Percentiles rank a stretch among this genome's conserved stretches.
These are phyloP conservation scores for Turdus rufiventris DNA, from an alignment of 2,113 vertebrate species.

Conservation along the genomic window DNA sequence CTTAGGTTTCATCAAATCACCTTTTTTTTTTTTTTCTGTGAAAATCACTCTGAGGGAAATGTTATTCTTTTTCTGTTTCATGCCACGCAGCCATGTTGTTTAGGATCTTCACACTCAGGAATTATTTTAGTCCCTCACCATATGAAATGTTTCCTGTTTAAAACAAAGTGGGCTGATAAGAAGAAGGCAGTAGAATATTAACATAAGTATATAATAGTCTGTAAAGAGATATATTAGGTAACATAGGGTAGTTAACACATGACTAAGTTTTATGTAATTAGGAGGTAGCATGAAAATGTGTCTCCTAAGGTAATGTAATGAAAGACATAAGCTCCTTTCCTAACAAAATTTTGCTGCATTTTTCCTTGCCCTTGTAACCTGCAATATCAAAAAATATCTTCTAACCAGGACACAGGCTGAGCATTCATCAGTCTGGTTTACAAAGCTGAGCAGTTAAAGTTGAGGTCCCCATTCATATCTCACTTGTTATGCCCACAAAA, in stretches of 20 bases:
- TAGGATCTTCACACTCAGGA: constrained; percentile 36
- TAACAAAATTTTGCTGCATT: neutral
- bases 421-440: neutral
- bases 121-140: constrained; percentile 48
- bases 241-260: neutral
- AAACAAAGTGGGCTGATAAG: constrained; percentile 40
- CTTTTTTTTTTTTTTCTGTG: neutral
- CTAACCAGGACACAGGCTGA: neutral
- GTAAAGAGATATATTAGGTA: neutral
- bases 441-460: neutral
- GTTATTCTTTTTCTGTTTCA: constrained; percentile 17
- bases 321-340: neutral
- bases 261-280: neutral
- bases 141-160: constrained; percentile 54
- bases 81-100: neutral
- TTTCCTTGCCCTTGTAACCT: neutral
- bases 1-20: neutral
- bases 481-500: neutral
- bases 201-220: neutral
- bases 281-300: rapidly evolving
- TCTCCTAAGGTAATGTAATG: neutral
- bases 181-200: neutral
- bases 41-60: constrained; percentile 10
- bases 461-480: neutral
- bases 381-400: neutral